Evolutionary conservation across 2,113 vertebrate species (phyloP).

Genomic region (Recurvirostra avosetta): DNA sequence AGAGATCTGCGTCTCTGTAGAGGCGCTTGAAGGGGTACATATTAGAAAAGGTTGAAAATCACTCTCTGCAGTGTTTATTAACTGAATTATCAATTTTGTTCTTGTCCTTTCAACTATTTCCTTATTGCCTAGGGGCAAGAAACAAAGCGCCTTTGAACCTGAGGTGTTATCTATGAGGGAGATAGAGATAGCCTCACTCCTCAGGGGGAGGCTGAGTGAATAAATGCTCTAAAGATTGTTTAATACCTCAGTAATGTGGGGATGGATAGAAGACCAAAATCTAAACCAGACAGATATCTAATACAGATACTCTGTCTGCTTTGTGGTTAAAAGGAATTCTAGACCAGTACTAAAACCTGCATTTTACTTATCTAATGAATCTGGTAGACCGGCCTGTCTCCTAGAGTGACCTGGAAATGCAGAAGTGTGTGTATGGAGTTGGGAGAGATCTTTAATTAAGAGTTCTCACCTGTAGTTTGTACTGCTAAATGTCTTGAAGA

Average conservation of each 20-base stretch:
- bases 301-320: neutral
- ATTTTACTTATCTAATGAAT: neutral
- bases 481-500: neutral
- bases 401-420: neutral
- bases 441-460: neutral
- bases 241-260: neutral
- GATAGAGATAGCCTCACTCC: neutral
- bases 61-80: neutral
- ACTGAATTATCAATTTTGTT: neutral
- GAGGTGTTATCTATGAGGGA: neutral
- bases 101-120: conserved; percentile 2
- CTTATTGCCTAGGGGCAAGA: neutral
- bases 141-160: neutral
- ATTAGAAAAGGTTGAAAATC: neutral
- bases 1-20: neutral
- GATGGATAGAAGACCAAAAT: neutral
- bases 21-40: neutral
- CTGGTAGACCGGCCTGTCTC: neutral
- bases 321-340: neutral
- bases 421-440: neutral
- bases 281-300: neutral
- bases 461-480: neutral
- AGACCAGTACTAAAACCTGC: neutral
- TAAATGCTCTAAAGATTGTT: neutral
- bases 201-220: neutral